Percentiles rank a stretch among this genome's conserved stretches.
Evolutionary conservation across 1,140 invertebrate genomes (phyloP).

Genomic region (Mactra quadrangularis): DNA sequence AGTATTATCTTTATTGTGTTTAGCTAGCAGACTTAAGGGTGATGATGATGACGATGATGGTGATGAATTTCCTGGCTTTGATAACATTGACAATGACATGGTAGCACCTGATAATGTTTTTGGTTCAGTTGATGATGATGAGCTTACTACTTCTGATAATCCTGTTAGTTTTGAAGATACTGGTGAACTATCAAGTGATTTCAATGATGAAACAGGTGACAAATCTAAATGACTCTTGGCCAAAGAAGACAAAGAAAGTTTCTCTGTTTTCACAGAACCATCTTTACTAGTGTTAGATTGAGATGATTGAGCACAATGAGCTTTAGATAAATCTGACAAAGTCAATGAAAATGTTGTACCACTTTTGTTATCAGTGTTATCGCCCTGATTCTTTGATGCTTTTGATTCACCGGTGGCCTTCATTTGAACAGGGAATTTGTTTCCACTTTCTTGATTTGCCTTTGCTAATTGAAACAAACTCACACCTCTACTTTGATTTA

Average conservation of each 20-base stretch:
- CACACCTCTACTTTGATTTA: too few species aligned
- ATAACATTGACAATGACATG: too few species aligned
- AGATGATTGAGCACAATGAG: conserved; percentile 2
- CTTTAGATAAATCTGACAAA: conserved; percentile 49
- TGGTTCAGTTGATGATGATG: background rate
- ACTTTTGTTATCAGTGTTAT: background rate
- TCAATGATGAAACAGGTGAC: background rate
- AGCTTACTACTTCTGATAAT: background rate
- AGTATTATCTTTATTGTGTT: background rate
- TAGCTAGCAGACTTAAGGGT: conserved; percentile 7
- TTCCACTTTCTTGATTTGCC: too few species aligned
- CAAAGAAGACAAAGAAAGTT: background rate
- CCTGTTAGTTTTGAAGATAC: conserved; percentile 7
- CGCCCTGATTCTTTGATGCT: too few species aligned
- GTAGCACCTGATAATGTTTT: too few species aligned
- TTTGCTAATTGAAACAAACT: too few species aligned
- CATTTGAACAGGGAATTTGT: too few species aligned
- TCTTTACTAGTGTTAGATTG: too few species aligned
- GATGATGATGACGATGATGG: background rate
- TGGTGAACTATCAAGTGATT: background rate
- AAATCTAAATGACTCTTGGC: background rate
- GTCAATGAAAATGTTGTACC: background rate
- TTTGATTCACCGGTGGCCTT: too few species aligned
- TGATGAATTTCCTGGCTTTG: background rate
- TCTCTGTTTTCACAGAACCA: background rate